Percentiles rank a stretch among this genome's conserved stretches.
Conservation (phyloP, 1,140 invertebrate genomes). For the Drosophila sturtevanti region DNA sequence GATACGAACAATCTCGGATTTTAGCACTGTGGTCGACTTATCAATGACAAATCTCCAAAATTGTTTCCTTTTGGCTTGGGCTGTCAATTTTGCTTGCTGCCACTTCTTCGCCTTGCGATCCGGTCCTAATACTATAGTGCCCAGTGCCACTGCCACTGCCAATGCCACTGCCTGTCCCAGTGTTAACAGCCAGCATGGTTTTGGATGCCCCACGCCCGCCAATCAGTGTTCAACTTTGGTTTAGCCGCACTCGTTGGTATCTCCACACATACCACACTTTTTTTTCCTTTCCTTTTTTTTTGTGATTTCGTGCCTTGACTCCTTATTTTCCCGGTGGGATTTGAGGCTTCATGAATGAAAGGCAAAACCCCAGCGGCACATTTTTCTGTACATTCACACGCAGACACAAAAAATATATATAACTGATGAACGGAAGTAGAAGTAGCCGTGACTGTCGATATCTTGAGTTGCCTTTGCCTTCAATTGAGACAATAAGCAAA, state of each 20-base stretch:
- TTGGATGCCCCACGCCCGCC: constrained; percentile 35
- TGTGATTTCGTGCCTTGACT: constrained; percentile 50
- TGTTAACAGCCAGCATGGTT: constrained; percentile 65
- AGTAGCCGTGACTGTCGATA: constrained; percentile 46
- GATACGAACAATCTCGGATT: constrained; percentile 11
- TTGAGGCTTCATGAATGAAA: constrained; percentile 73
- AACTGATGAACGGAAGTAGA: constrained; percentile 70
- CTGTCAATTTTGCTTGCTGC: constrained; percentile 78
- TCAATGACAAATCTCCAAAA: constrained; percentile 81
- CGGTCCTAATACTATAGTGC: constrained; percentile 41
- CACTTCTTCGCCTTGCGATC: constrained; percentile 60
- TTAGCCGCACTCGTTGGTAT: constrained; percentile 12
- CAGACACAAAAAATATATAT: constrained; percentile 15
- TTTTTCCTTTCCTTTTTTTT: too few species aligned
- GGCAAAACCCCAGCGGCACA: constrained; percentile 47
- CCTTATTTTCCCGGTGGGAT: constrained; percentile 75
- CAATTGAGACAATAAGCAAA: constrained; percentile 71
- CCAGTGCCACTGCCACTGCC: constrained; percentile 6
- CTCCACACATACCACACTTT: constrained; percentile 60
- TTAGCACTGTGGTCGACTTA: constrained; percentile 72
- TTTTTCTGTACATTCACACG: constrained; percentile 37
- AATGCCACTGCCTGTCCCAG: constrained; percentile 25
- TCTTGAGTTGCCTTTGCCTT: constrained; percentile 18
- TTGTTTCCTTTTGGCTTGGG: constrained; percentile 71
- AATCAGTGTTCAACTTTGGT: constrained; percentile 7